Base-by-base conservation (phyloP, 2,113 vertebrate genomes). In the Greenwoodochromis staneri region DNA sequence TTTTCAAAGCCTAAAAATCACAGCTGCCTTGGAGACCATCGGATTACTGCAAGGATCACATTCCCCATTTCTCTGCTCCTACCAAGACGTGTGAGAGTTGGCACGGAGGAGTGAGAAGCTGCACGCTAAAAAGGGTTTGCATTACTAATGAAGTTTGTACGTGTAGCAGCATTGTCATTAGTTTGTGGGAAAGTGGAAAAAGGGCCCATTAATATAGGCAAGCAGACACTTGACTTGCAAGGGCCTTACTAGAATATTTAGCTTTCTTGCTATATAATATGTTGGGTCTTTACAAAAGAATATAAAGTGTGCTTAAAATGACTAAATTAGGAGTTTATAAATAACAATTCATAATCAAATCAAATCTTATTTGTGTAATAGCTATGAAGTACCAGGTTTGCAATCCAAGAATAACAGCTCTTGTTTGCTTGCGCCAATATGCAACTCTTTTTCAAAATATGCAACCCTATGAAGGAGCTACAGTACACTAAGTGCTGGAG, bases 81-180 rank as follows among this genome's bases (percentile, higher is more conserved):
- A 53, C 87, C 82, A 61, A 47, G 85, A 92, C 6, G 84, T 93
- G 92, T 85, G 86, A 93, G 85, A 88, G 85, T 89, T 94, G 88
- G 88, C 92, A 93, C 29, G 2, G 55, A 55, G 53, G 59, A 88
- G 92, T 9, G 88, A 93, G 49, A 91, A 73, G 61, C 80, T 27
- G 84, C 87, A 69, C 29, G 31, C 80, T 90, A 88, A 90, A 86
- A 85, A 80, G 78, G 36, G 63, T 69, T 81, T 90, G 83, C 86
- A 90, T 95, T 84, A 40, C 61, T 91, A 93, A 93, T 93, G 85
- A 90, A 61, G 84, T 17, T 21, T 55, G 61, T 21, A 42, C 14
- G 10, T 88, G 90, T 78, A 59, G 57, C 5, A 73, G 83, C 86
- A 85, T 38, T 51, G 83, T 84, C 85, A 91, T 90, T 88, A 92